Conservation (phyloP, 37 sponge, comb jelly and placozoan genomes). For the Agelas oroides region DNA sequence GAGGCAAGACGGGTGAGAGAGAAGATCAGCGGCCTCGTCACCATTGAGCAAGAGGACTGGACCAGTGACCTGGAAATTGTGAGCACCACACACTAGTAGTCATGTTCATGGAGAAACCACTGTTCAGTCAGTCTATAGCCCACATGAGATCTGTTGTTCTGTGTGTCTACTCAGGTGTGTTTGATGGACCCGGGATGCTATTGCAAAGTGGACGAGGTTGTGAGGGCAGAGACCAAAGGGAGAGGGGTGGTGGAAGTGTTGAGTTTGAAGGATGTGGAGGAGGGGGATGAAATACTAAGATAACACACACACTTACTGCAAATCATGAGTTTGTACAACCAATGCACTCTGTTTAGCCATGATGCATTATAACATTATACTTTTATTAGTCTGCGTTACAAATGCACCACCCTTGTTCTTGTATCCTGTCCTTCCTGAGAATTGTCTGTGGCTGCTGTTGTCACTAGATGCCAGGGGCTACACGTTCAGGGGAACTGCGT, state of each 20-base stretch:
- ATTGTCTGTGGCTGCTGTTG: no score
- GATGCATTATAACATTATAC: no score
- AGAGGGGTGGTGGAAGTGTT: conserved; percentile 86
- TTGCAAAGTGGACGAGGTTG: conserved; percentile 79
- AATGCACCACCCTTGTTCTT: no score
- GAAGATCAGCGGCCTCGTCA: conserved; percentile 57
- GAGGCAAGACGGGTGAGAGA: conserved; percentile 87
- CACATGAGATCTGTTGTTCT: no score
- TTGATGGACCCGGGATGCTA: conserved; percentile 89
- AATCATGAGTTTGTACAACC: neutral
- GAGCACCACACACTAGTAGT: no score
- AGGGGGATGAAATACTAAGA: conserved; percentile 79
- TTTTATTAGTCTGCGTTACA: no score
- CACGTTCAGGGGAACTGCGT: conserved; percentile 19
- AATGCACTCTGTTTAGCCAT: neutral
- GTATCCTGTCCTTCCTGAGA: no score
- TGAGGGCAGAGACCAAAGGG: conserved; percentile 83
- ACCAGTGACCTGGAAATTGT: conserved; percentile 79
- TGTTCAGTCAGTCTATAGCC: no score
- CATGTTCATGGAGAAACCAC: no score
- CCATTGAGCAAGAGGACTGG: conserved; percentile 87
- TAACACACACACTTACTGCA: neutral
- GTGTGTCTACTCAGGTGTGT: no score
- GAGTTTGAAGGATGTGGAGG: conserved; percentile 89
- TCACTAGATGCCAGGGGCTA: neutral